Conservation (phyloP, 2,888 invertebrate genomes). For the Palloptera scutellata region DNA sequence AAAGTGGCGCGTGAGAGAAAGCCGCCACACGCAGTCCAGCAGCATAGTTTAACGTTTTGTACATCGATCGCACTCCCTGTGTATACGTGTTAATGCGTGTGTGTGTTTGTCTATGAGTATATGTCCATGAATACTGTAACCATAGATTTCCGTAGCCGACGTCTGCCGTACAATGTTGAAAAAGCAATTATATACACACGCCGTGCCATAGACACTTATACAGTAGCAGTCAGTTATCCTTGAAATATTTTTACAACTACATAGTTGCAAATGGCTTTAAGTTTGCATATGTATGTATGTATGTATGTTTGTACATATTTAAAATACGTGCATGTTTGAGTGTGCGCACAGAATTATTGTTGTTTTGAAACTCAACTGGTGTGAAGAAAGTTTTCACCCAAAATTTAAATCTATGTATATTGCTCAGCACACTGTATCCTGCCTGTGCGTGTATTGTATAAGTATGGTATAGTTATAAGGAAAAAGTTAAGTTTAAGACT, state of each 20-base stretch:
- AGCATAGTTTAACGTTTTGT: too few relatives aligned
- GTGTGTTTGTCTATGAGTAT: background rate
- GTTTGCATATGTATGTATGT: too few relatives aligned
- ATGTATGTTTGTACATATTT: background rate
- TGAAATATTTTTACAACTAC: slow-evolving; percentile 4
- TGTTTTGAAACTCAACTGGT: too few relatives aligned
- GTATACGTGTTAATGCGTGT: background rate
- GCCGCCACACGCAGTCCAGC: background rate
- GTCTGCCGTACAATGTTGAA: background rate
- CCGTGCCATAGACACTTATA: slow-evolving; percentile 14
- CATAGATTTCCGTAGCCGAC: background rate
- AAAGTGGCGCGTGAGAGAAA: too few relatives aligned
- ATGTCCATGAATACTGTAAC: background rate
- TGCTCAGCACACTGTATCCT: too few relatives aligned
- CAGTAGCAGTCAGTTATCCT: slow-evolving; percentile 3
- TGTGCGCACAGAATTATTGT: too few relatives aligned
- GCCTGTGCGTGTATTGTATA: too few relatives aligned
- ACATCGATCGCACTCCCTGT: background rate
- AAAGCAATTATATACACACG: slow-evolving; percentile 25
- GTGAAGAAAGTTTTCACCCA: too few relatives aligned
- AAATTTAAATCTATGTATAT: too few relatives aligned
- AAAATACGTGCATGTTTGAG: background rate
- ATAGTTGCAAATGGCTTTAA: slow-evolving; percentile 21
- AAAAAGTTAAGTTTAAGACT: too few relatives aligned
- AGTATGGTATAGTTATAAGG: too few relatives aligned